Evolutionary conservation across 2,888 invertebrate genomes (phyloP).

Genomic region (Andrena marginata): DNA sequence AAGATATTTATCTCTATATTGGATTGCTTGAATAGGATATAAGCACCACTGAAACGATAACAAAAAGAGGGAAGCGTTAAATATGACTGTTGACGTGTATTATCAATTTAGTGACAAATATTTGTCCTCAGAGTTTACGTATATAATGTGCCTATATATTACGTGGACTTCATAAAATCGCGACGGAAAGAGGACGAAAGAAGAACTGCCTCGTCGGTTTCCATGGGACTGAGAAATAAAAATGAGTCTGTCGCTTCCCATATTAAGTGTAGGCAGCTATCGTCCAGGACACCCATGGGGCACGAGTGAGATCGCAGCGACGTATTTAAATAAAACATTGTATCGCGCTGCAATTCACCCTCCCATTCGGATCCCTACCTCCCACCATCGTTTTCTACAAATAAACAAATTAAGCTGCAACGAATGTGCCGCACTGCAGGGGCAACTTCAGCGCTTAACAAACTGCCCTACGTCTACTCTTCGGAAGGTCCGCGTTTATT

Average conservation of each 20-base stretch:
- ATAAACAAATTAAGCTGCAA: conserved; percentile 83
- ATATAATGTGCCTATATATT: conserved; percentile 5
- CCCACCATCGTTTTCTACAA: conserved; percentile 67
- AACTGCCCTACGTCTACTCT: conserved; percentile 65
- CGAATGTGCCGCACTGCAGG: conserved; percentile 72
- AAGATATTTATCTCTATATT: neutral
- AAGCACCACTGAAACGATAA: too few species aligned
- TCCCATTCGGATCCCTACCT: conserved; percentile 52
- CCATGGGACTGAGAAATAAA: conserved; percentile 80
- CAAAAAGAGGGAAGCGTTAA: neutral
- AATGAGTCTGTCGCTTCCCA: conserved; percentile 82
- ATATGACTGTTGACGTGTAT: neutral
- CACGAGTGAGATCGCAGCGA: conserved; percentile 78
- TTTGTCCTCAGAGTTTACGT: conserved; percentile 13
- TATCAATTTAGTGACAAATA: neutral
- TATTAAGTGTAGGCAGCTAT: conserved; percentile 82
- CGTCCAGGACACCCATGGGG: conserved; percentile 82
- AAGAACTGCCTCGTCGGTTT: conserved; percentile 60
- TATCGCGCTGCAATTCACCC: conserved; percentile 80
- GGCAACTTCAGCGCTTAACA: conserved; percentile 72
- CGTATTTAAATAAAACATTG: conserved; percentile 84
- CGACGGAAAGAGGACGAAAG: conserved; percentile 50
- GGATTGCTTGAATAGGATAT: too few species aligned
- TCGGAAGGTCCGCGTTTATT: conserved; percentile 66
- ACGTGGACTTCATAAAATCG: conserved; percentile 59